Evolutionary conservation across 2,888 invertebrate genomes (phyloP).

Genomic region (Bombylius major): DNA sequence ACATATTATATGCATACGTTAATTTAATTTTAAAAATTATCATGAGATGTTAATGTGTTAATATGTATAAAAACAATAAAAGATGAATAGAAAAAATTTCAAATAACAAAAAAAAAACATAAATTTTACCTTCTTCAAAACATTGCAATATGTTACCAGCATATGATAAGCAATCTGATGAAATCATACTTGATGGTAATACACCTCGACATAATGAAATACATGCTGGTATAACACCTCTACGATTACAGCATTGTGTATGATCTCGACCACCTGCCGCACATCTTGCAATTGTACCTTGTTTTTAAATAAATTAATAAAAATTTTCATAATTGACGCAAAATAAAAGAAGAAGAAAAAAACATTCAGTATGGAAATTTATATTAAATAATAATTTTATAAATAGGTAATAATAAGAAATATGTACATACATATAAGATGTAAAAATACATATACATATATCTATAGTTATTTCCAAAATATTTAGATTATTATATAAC

Average conservation of each 20-base stretch:
- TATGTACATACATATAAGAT: too few species aligned
- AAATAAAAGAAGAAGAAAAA: neutral
- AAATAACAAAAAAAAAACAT: too few species aligned
- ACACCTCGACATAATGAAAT: slow-evolving; percentile 62
- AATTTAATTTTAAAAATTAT: too few species aligned
- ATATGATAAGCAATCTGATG: slow-evolving; percentile 61
- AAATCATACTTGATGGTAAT: slow-evolving; percentile 41
- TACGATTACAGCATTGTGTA: slow-evolving; percentile 56
- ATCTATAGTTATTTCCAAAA: too few species aligned
- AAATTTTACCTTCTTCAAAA: slow-evolving; percentile 61
- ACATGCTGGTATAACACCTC: slow-evolving; percentile 58
- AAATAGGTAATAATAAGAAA: too few species aligned
- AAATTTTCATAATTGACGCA: neutral
- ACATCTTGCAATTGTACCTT: slow-evolving; percentile 37
- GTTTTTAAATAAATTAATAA: neutral
- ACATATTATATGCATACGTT: too few species aligned
- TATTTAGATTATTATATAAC: too few species aligned
- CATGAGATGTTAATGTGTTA: too few species aligned
- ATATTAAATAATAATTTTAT: too few species aligned
- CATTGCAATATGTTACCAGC: slow-evolving; percentile 77
- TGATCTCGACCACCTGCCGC: slow-evolving; percentile 55
- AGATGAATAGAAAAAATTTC: too few species aligned
- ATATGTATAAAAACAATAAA: too few species aligned
- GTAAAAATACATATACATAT: too few species aligned
- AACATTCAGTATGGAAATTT: neutral